A percentile compares a stretch with the other conserved stretches of the same genome.
phyloP scores from a whole-genome alignment of 2,797 vertebrate species.

The Eulemur mongoz region DNA sequence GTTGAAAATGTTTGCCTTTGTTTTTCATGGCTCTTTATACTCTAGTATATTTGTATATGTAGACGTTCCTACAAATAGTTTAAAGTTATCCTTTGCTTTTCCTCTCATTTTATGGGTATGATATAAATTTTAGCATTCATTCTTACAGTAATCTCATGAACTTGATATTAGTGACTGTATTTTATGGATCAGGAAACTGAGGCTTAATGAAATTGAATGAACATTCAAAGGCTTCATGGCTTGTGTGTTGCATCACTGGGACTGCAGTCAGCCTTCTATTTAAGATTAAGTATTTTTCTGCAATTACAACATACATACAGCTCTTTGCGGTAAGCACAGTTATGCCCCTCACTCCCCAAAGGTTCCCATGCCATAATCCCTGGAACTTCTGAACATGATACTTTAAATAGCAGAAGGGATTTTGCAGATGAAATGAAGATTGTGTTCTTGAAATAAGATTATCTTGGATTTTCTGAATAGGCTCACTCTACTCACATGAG shows the following conservation, averaged over 20 bases:
- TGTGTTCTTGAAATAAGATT: not conserved
- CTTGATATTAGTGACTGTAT: not conserved
- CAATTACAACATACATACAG: not conserved
- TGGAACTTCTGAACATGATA: not conserved
- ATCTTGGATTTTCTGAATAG: not conserved
- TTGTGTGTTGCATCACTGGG: not conserved
- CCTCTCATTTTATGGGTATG: not conserved
- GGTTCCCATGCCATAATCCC: too few species aligned
- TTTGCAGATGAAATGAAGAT: not conserved
- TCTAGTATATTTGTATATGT: not conserved
- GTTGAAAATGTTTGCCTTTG: not conserved
- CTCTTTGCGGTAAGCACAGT: not conserved
- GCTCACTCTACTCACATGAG: not conserved
- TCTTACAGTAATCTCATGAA: not conserved
- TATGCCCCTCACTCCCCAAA: not conserved
- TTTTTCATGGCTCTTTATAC: not conserved
- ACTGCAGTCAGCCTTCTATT: not conserved
- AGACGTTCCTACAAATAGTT: not conserved
- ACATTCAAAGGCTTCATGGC: not conserved
- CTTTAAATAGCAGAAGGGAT: not conserved
- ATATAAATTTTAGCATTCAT: not conserved
- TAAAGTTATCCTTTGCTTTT: not conserved
- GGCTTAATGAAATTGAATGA: not conserved
- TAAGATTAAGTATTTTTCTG: not conserved
- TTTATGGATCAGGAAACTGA: not conserved